Base-by-base conservation (phyloP, 1,140 invertebrate genomes). In the Caligus rogercresseyi region DNA sequence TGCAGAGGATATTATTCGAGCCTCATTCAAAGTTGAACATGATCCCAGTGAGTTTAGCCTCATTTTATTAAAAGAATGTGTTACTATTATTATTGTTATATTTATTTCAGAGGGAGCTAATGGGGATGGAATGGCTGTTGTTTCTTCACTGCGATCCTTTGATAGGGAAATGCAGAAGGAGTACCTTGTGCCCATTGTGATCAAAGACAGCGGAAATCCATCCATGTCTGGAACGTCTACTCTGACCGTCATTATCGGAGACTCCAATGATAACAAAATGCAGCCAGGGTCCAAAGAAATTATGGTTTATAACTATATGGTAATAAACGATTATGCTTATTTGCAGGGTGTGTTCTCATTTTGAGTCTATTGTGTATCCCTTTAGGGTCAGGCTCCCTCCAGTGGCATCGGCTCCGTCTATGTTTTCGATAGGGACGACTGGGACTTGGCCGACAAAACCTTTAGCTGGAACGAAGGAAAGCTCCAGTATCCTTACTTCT, bases 211-310 rank as follows among this genome's bases (percentile, higher is more conserved):
- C 86, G 75, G 86, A 83, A 67, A 87, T 85, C 55, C 88, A 81
- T 70, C 87, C 83, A 90, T 92, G 86, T 91, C 89, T 51, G 92
- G 90, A 0, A 83, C 83, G 0, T 88, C 85, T 52, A 84, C 80
- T 1, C 74, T 92, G 0, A 82, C 64, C 94, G 88, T 97, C 4
- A 87, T 93, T 19, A 95, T 98, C 68, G 91, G 93, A 71, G 92
- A 79, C 69, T 83, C 88, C 1, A 97, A 97, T 72, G 92, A 98
- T 70, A 95, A 97, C 74, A 89, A 90, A 75, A 96, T 96, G 88
- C 85, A 89, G 70, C 86, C 89, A 0, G 93, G 93, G 0, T 85
- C 85, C 1, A 97, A 97, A 74, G 88, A 94, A 65, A 95, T 97
- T 67, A 86, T 93, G 71, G 89, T 95, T 0, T 97, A 97, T 73